These are phyloP conservation scores for Ceratosolen solmsi DNA, from an alignment of 1,140 invertebrate species.

Conservation along the genomic window DNA sequence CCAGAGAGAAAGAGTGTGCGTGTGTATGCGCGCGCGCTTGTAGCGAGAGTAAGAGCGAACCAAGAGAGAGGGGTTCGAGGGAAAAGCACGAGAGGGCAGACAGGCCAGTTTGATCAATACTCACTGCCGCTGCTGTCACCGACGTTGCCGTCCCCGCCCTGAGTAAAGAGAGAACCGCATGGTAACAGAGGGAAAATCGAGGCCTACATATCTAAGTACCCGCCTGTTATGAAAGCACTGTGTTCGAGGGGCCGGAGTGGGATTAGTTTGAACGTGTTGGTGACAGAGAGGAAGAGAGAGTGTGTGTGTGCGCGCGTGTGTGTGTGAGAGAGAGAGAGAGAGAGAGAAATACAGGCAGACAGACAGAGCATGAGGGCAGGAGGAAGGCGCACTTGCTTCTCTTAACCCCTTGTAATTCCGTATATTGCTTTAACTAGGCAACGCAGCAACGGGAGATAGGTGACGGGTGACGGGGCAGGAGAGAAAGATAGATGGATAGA, in stretches of 20 bases:
- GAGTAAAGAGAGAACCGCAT: slow-evolving; percentile 55
- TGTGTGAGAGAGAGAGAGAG: not conserved
- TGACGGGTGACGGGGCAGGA: not conserved
- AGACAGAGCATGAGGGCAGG: too few species aligned
- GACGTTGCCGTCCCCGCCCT: slow-evolving; percentile 52
- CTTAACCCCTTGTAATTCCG: slow-evolving; percentile 26
- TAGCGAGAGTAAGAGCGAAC: too few species aligned
- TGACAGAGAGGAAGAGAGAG: too few species aligned
- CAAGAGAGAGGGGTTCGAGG: not conserved
- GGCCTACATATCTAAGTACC: slow-evolving; percentile 55
- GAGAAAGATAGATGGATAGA: not conserved
- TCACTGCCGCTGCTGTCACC: slow-evolving; percentile 58
- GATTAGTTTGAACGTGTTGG: not conserved
- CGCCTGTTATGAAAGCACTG: slow-evolving; percentile 16
- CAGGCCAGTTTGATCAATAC: slow-evolving; percentile 65
- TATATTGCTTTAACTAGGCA: slow-evolving; percentile 31
- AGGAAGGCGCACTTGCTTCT: not conserved
- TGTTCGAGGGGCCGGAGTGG: too few species aligned
- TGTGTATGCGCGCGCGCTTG: too few species aligned
- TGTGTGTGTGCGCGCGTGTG: too few species aligned
- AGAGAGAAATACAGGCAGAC: too few species aligned
- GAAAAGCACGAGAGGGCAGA: slow-evolving; percentile 9
- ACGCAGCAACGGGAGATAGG: not conserved
- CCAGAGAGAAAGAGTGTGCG: too few species aligned
- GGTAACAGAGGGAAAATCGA: slow-evolving; percentile 61